These are phyloP conservation scores for Meriones unguiculatus DNA, from an alignment of 2,113 vertebrate species.

Conservation along the genomic window DNA sequence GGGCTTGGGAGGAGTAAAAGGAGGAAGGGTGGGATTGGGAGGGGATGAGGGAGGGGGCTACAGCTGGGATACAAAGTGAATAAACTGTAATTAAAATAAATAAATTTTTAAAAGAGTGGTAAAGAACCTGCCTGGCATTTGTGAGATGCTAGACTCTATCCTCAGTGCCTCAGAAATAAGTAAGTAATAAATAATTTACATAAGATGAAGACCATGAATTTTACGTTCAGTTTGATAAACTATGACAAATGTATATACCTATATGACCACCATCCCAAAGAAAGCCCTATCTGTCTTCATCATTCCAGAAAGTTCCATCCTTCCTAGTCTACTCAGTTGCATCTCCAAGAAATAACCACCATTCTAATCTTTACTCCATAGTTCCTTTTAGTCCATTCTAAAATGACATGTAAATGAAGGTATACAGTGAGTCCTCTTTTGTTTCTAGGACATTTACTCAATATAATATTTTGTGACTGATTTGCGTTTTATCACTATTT, in stretches of 20 bases:
- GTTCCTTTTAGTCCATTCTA: neutral
- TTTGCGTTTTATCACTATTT: neutral
- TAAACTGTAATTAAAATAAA: too few species aligned
- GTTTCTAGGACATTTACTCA: neutral
- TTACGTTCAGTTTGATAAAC: neutral
- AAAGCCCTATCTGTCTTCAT: neutral
- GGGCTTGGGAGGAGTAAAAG: too few species aligned
- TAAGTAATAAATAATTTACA: neutral
- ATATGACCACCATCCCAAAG: neutral
- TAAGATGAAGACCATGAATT: neutral
- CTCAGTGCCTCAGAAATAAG: neutral
- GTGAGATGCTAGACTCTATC: neutral
- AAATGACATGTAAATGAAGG: neutral
- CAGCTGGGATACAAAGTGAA: too few species aligned
- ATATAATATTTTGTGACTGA: neutral
- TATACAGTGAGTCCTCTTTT: neutral
- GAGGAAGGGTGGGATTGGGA: too few species aligned
- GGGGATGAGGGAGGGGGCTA: too few species aligned
- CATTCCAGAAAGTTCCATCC: constrained; percentile 2
- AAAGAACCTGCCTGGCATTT: neutral
- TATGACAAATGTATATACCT: neutral
- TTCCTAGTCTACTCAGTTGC: neutral
- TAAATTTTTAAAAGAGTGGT: too few species aligned
- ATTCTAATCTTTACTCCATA: neutral
- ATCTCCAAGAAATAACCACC: neutral